A percentile compares a stretch with the other conserved stretches of the same genome.
These are phyloP conservation scores for Diorhabda carinulata DNA, from an alignment of 1,140 invertebrate genomes.

Conservation along the genomic window DNA sequence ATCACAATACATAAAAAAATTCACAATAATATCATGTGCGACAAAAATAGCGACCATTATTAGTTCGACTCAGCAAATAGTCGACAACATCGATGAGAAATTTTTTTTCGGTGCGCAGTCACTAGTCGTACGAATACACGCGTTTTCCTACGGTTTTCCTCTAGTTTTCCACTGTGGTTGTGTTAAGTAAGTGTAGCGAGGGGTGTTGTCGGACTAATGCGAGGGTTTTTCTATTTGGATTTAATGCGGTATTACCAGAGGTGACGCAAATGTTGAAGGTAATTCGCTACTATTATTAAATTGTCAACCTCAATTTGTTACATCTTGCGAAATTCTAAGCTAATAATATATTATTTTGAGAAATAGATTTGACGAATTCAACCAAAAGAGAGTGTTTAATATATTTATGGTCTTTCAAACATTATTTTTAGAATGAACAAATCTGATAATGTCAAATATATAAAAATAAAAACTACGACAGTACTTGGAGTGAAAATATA, in stretches of 20 bases:
- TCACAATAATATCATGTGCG: not conserved
- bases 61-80: not conserved
- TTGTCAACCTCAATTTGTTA: not conserved
- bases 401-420: no score
- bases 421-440: no score
- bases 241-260: constrained; percentile 32
- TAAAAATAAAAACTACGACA: no score
- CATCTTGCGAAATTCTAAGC: no score
- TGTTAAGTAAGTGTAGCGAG: constrained; percentile 12
- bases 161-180: constrained; percentile 38
- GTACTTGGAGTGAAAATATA: no score
- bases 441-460: no score
- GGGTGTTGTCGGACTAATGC: constrained; percentile 13
- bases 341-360: no score
- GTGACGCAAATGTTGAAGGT: constrained; percentile 34
- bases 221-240: constrained; percentile 27
- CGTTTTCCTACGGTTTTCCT: constrained; percentile 20
- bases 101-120: constrained; percentile 7
- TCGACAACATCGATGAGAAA: not conserved
- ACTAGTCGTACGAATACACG: constrained; percentile 16
- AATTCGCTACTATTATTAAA: constrained; percentile 1
- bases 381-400: no score
- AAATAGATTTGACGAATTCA: no score
- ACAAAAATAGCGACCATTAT: constrained; percentile 1
- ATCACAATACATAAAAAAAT: constrained; percentile 1